These are phyloP conservation scores for Tuta absoluta DNA, from an alignment of 2,888 invertebrate genomes.

Conservation along the genomic window DNA sequence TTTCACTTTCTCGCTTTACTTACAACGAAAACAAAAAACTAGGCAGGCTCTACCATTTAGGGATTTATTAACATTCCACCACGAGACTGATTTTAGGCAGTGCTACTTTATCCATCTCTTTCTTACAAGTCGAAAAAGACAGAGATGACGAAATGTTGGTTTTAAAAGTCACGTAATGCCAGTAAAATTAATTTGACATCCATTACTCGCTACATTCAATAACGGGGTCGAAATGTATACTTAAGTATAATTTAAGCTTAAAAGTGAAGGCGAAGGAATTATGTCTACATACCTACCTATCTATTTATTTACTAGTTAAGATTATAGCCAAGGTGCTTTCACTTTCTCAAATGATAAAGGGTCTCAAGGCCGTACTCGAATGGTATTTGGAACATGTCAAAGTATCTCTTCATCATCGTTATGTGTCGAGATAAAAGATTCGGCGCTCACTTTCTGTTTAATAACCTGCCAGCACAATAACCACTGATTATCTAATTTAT, in stretches of 20 bases:
- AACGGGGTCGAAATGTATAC: conserved; percentile 45
- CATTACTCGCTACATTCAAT: conserved; percentile 47
- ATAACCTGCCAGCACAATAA: conserved; percentile 26
- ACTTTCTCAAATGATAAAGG: conserved; percentile 68
- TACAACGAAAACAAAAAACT: conserved; percentile 28
- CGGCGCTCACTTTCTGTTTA: conserved; percentile 23
- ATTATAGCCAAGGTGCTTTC: conserved; percentile 56
- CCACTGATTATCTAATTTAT: conserved; percentile 25
- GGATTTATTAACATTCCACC: conserved; percentile 37
- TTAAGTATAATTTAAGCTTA: conserved; percentile 47
- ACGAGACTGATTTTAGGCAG: conserved; percentile 6
- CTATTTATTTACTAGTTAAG: conserved; percentile 36
- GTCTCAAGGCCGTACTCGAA: conserved; percentile 57
- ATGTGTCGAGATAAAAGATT: conserved; percentile 25
- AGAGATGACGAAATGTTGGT: conserved; percentile 27
- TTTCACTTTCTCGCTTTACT: conserved; percentile 46
- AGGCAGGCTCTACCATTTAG: conserved; percentile 26
- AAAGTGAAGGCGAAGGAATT: conserved; percentile 50
- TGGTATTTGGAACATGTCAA: conserved; percentile 47
- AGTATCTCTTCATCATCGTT: conserved; percentile 24
- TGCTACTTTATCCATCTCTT: conserved; percentile 28
- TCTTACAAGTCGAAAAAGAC: conserved; percentile 1
- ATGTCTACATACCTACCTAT: conserved; percentile 26
- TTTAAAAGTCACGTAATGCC: conserved; percentile 30
- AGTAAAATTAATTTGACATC: conserved; percentile 46